phyloP scores from a whole-genome alignment of 2,113 vertebrate genomes.

The Pterophyllum scalare region DNA sequence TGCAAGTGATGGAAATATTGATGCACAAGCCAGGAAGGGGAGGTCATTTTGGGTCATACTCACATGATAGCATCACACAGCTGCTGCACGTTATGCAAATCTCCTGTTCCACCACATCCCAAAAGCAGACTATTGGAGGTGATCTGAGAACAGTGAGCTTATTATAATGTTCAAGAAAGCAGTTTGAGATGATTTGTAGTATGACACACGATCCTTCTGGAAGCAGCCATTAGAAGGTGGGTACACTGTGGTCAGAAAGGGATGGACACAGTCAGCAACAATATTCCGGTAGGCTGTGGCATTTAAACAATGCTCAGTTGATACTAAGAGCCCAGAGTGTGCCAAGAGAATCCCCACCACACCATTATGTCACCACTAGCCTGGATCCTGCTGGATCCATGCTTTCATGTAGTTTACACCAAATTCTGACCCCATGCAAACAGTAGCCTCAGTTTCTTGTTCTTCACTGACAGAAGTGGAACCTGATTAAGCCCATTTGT shows the following conservation, averaged over 20 bases:
- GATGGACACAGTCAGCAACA: neutral
- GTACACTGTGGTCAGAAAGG: neutral
- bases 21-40: too few species aligned
- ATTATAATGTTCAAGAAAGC: too few species aligned
- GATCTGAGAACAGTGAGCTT: too few species aligned
- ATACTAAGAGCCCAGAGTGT: neutral
- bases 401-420: too few species aligned
- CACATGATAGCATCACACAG: neutral
- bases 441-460: neutral
- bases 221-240: neutral
- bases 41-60: too few species aligned
- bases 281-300: neutral
- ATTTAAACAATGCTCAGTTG: neutral
- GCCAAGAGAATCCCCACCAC: neutral
- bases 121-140: too few species aligned
- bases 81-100: neutral
- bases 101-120: neutral
- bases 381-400: too few species aligned
- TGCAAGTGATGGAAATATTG: too few species aligned
- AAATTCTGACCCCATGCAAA: neutral
- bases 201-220: too few species aligned
- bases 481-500: neutral
- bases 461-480: neutral
- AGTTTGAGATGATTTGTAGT: neutral
- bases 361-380: neutral